phyloP scores from a whole-genome alignment of 2,888 invertebrate genomes.

The Lepidochrysops patricia region DNA sequence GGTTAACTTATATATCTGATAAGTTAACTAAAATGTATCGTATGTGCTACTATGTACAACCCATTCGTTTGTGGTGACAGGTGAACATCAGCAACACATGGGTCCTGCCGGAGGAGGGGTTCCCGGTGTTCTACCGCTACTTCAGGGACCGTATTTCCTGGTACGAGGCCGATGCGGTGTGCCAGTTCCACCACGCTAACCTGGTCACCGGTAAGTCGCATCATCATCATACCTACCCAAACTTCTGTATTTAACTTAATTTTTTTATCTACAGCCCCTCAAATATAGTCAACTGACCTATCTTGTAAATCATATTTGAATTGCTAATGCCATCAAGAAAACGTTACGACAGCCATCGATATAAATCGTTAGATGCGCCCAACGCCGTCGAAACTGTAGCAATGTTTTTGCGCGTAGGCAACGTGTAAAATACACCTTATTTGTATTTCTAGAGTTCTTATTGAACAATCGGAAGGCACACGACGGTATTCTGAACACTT shows the following conservation, averaged over 20 bases:
- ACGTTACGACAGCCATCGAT: background rate
- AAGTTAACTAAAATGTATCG: background rate
- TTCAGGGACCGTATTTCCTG: slow-evolving; percentile 88
- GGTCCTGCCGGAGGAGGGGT: slow-evolving; percentile 86
- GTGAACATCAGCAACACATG: slow-evolving; percentile 88
- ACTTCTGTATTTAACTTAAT: no score
- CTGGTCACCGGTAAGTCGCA: slow-evolving; percentile 81
- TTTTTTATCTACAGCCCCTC: no score
- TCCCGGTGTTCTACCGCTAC: slow-evolving; percentile 87
- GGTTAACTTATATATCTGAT: no score
- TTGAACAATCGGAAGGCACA: no score
- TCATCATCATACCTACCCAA: background rate
- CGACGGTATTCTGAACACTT: no score
- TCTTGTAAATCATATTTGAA: background rate
- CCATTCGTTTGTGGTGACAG: slow-evolving; percentile 48
- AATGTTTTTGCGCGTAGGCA: no score
- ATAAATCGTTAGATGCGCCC: no score
- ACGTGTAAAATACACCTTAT: no score
- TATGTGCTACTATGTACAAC: background rate
- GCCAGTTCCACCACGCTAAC: slow-evolving; percentile 87
- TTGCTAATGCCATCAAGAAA: background rate
- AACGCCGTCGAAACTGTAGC: no score
- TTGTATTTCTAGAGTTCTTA: no score
- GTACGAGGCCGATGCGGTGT: slow-evolving; percentile 89
- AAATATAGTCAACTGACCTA: no score